Base-by-base conservation (phyloP, 2,113 vertebrate species). In the Cynopterus brachyotis region DNA sequence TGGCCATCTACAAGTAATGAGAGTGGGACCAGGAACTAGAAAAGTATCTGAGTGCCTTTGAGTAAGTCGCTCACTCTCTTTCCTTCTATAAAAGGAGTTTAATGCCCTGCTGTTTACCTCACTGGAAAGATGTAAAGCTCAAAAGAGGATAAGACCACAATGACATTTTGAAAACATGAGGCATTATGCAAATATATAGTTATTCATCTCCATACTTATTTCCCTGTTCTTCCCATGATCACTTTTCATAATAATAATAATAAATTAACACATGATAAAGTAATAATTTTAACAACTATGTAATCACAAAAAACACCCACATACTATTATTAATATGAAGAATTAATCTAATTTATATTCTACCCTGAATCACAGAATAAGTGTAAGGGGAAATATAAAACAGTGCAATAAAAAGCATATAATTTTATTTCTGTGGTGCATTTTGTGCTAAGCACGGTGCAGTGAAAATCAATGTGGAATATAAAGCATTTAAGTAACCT, bases 171-270 rank as follows among this genome's bases (percentile, higher is more conserved):
- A 76, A 93, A 69, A 37, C 20, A 66, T 40, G 75, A 86, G 6
- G 3, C 40, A 76, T 80, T 94, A 93, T 76, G 26, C 11, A 82
- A 92, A 76, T 81, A 73, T 40, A 53, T 72, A 64, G 6, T 32
- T 81, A 80, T 37, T 66, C 30, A 57, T 57, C 22, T 76, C 24
- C 24, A 53, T 26, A 80, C 19, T 87, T 76, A 70, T 57, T 80
- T 69, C 15, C 20, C 30, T 86, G 15, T 80, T 17, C 24, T 66
- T 32, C 42, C 45, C 24, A 70, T 81, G 50, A 75, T 37, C 26
- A 85, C 30, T 55, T 94, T 95, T 93, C 40, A 60, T 76, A 86
- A 32, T 66, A 94, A 84, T 66, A 94, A 84, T 92, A 80, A 42
- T 75, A 86, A 96, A 40, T 37, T 47, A 84, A 37, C 45, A 42